Percentiles rank a stretch among this genome's conserved stretches.
Evolutionary conservation across 1,140 invertebrate species (phyloP).

Genomic region (Drosophila watanabei): DNA sequence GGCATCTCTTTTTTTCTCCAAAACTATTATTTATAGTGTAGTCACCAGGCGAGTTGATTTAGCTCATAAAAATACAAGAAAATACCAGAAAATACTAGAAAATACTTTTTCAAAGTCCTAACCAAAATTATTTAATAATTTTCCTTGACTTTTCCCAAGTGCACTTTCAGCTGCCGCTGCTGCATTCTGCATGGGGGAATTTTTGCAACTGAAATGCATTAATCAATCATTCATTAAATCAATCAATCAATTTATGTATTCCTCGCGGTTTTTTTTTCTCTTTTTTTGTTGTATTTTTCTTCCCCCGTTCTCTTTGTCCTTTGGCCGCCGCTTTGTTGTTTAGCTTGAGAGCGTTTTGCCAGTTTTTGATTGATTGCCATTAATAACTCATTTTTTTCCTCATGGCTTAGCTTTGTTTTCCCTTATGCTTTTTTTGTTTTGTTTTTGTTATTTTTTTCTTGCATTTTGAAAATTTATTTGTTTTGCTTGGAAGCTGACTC

Average conservation of each 20-base stretch:
- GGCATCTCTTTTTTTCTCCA: too few species aligned
- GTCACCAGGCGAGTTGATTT: too few species aligned
- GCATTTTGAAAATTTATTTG: constrained; percentile 69
- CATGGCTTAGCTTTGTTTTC: constrained; percentile 44
- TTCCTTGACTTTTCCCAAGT: background rate
- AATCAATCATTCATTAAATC: constrained; percentile 85
- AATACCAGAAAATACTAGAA: background rate
- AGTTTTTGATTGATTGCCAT: constrained; percentile 80
- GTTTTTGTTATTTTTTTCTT: constrained; percentile 30
- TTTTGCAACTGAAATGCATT: constrained; percentile 84
- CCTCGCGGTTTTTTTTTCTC: constrained; percentile 55
- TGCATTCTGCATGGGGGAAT: constrained; percentile 80
- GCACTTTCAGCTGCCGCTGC: constrained; percentile 25
- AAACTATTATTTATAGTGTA: too few species aligned
- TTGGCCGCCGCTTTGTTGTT: constrained; percentile 25
- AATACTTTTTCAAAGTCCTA: background rate
- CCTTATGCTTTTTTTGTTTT: constrained; percentile 36
- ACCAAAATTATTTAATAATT: background rate
- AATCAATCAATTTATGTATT: constrained; percentile 84
- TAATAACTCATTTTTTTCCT: constrained; percentile 77
- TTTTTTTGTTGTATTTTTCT: constrained; percentile 36
- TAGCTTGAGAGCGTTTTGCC: constrained; percentile 59
- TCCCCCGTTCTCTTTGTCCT: constrained; percentile 28
- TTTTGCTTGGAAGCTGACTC: constrained; percentile 50
- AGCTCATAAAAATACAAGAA: background rate